Percentiles rank a stretch among this genome's conserved stretches.
Evolutionary conservation across 2,113 vertebrate genomes (phyloP).

Genomic region (Thunnus thynnus): DNA sequence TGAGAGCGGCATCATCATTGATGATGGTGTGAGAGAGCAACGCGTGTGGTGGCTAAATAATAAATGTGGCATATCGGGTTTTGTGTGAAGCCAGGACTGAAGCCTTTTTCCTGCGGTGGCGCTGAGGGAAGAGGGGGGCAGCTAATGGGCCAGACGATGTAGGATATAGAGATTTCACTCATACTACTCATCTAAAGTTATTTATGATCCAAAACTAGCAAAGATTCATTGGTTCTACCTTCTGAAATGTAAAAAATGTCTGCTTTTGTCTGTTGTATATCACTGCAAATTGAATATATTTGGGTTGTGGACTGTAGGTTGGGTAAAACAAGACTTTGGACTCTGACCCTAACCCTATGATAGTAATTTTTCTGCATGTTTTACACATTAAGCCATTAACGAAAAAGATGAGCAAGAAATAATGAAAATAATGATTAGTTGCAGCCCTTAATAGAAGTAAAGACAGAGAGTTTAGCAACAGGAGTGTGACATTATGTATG

Average conservation of each 20-base stretch:
- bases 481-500: neutral
- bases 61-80: conserved; percentile 86
- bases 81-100: conserved; percentile 80
- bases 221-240: neutral
- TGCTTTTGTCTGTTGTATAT: neutral
- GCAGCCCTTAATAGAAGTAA: neutral
- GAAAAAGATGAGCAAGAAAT: neutral
- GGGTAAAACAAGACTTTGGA: neutral
- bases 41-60: conserved; percentile 87
- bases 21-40: conserved; percentile 76
- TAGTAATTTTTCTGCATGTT: neutral
- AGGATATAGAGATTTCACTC: conserved; percentile 56
- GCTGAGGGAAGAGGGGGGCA: conserved; percentile 44
- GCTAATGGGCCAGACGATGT: conserved; percentile 35
- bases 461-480: neutral
- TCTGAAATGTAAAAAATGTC: neutral
- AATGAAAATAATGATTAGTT: neutral
- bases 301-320: neutral
- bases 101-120: conserved; percentile 70
- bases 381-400: neutral
- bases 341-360: neutral
- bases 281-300: neutral
- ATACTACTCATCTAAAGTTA: conserved; percentile 3
- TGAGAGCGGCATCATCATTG: conserved; percentile 63
- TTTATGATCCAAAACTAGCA: conserved; percentile 12